Evolutionary conservation across 2,888 invertebrate species (phyloP).

Genomic region (Blastobasis adustella): DNA sequence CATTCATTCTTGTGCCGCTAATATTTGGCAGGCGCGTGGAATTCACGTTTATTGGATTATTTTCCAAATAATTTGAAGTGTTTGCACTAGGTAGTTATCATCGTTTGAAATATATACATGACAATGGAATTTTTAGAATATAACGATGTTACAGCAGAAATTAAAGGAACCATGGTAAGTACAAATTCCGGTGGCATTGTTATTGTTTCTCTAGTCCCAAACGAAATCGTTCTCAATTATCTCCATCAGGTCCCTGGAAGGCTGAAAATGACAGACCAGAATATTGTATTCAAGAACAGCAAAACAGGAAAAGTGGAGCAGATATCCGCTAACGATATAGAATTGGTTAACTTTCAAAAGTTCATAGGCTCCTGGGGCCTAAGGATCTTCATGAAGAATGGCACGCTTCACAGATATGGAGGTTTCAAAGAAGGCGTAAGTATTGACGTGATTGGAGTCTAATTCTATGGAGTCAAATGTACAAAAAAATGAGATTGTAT

Average conservation of each 20-base stretch:
- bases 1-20: too few relatives aligned
- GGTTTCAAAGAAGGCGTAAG: slow-evolving; percentile 93
- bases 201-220: too few relatives aligned
- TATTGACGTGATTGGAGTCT: background rate
- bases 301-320: slow-evolving; percentile 98
- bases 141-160: slow-evolving; percentile 87
- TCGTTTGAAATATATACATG: background rate
- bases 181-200: background rate
- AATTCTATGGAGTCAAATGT: background rate
- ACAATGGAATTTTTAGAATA: slow-evolving; percentile 91
- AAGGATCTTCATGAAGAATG: slow-evolving; percentile 91
- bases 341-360: slow-evolving; percentile 92
- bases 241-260: slow-evolving; percentile 86
- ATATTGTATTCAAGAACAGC: slow-evolving; percentile 93
- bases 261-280: slow-evolving; percentile 92
- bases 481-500: background rate
- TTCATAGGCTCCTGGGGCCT: slow-evolving; percentile 94
- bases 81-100: too few relatives aligned
- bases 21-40: background rate
- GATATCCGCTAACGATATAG: slow-evolving; percentile 88
- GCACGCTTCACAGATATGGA: slow-evolving; percentile 90
- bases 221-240: too few relatives aligned
- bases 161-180: slow-evolving; percentile 90
- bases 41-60: slow-evolving; percentile 1
- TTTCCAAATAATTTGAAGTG: slow-evolving; percentile 3